A percentile compares a stretch with the other conserved stretches of the same genome.
Evolutionary conservation across 2,113 vertebrate species (phyloP).

Genomic region (western clawed frog (Xenopus tropicalis)): UCB_Xtro_10.0 CM004446.2:66390501-66391000

Average conservation of each 20-base stretch:
- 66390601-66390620: conserved; percentile 97
- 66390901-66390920: conserved; percentile 38
- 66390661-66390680: conserved; percentile 88
- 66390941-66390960: conserved; percentile 43
- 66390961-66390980: conserved; percentile 55
- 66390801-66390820: conserved; percentile 71
- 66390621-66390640: conserved; percentile 90
- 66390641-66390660: conserved; percentile 88
- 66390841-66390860: conserved; percentile 81
- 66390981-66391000: conserved; percentile 54
- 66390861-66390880: conserved; percentile 69
- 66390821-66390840: conserved; percentile 73
- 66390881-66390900: conserved; percentile 57
- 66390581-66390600: conserved; percentile 91
- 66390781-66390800: conserved; percentile 76
- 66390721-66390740: conserved; percentile 98
- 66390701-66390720: conserved; percentile 92
- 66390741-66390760: conserved; percentile 89
- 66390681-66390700: conserved; percentile 92
- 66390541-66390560: conserved; percentile 88
- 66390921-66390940: conserved; percentile 56
- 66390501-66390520: conserved; percentile 91
- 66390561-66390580: conserved; percentile 91
- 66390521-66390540: conserved; percentile 93
- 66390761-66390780: conserved; percentile 86